Base-by-base conservation (phyloP, 1,140 invertebrate species). In the Drosophila jambulina region DNA sequence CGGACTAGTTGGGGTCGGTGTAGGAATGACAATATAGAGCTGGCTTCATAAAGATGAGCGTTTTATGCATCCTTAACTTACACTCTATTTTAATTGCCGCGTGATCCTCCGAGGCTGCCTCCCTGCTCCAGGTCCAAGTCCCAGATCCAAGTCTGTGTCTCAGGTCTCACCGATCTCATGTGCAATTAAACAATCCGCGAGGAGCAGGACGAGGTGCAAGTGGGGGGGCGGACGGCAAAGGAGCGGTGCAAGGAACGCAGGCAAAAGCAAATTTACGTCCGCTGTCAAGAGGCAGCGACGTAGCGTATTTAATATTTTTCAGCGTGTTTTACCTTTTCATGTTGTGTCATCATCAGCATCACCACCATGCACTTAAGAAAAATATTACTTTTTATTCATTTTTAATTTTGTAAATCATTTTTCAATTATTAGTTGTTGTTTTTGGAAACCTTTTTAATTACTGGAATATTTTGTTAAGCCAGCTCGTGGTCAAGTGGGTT, bases 251-350 rank as follows among this genome's bases (percentile, higher is more conserved):
- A 19, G 72, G 54, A 56, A 56, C 25, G 38, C 54, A 57, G 81
- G 75, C 85, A 90, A 90, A 90, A 90, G 85, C 79, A 91, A 91
- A 91, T 91, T 91, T 91, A 91, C 90, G 90, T 91, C 74, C 82
- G 84, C 90, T 91, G 90, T 91, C 90, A 91, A 83, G 87, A 91
- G 88, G 79, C 88, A 88, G 83, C 88, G 81, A 85, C 84, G 81
- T 82, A 82, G 88, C 88, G 88, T 91, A 91, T 91, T 91, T 91
- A 91, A 91, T 91, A 91, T 91, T 91, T 91, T 91, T 91, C 81
- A 88, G 83, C 88, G 88, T 91, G 81, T 85, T 91, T 91, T 91
- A 91, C 88, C 88, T 88, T 91, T 91, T 91, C 88, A 91, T 91
- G 88, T 91, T 91, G 88, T 91, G 88, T 91, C 88, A 91, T 91